A percentile compares a stretch with the other conserved stretches of the same genome.
Conservation (phyloP, 2,113 vertebrate genomes). For the Ancistrus triradiatus region DNA sequence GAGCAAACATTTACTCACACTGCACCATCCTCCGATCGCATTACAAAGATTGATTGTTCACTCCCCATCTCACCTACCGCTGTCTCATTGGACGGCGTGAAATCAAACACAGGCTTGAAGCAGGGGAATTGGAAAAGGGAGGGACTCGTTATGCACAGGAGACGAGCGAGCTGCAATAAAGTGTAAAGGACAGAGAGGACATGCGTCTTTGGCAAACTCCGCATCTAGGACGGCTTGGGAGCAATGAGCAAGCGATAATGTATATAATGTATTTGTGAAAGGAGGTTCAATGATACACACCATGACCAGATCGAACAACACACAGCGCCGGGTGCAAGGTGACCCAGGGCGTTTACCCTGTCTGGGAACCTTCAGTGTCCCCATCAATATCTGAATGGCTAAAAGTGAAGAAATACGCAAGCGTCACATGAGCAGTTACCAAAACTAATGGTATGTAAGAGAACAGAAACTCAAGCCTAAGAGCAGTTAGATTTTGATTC, state of each 20-base stretch:
- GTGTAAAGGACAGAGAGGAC: conserved; percentile 41
- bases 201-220: conserved; percentile 20
- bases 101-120: conserved; percentile 69
- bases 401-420: no score
- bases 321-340: conserved; percentile 59
- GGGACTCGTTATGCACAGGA: conserved; percentile 56
- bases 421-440: no score
- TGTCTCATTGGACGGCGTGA: conserved; percentile 65
- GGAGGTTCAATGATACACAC: conserved; percentile 5
- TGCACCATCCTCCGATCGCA: conserved; percentile 66
- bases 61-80: conserved; percentile 65
- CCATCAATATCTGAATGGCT: no score
- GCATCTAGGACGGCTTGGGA: conserved; percentile 8
- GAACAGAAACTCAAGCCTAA: no score
- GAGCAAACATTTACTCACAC: conserved; percentile 72
- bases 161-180: conserved; percentile 42
- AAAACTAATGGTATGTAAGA: no score
- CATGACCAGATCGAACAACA: conserved; percentile 48
- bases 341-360: conserved; percentile 67
- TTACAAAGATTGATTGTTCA: conserved; percentile 75
- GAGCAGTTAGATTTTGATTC: no score
- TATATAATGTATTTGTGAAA: conserved; percentile 21
- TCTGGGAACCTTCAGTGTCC: no score
- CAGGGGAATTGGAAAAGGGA: conserved; percentile 46
- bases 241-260: conserved; percentile 24